These are phyloP conservation scores for Sapajus apella DNA, from an alignment of 2,113 vertebrate genomes.

Conservation along the genomic window DNA sequence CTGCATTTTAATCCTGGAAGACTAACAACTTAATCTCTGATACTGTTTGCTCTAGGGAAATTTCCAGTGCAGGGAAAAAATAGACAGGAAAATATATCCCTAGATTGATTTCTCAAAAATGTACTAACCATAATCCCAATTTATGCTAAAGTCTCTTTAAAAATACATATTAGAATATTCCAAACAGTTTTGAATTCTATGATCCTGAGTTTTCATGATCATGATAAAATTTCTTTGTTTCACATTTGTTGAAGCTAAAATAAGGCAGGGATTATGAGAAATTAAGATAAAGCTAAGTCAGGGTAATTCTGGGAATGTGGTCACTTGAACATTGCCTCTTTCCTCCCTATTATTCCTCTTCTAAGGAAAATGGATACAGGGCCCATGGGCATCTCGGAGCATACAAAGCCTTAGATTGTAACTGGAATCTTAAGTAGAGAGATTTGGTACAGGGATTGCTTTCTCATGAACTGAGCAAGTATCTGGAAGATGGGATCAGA, in stretches of 20 bases:
- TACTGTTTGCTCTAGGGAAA: not conserved
- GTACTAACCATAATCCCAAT: not conserved
- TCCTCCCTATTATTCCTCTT: not conserved
- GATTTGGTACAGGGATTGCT: not conserved
- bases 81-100: not conserved
- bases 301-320: not conserved
- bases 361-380: not conserved
- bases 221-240: not conserved
- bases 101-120: conserved; percentile 1
- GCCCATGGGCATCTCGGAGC: not conserved
- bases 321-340: not conserved
- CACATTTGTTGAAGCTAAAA: not conserved
- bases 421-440: not conserved
- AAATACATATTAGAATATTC: not conserved
- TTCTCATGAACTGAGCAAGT: not conserved
- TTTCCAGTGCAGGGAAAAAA: not conserved
- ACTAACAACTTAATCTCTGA: not conserved
- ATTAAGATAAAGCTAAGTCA: conserved; percentile 1
- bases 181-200: not conserved
- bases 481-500: not conserved
- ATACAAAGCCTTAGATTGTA: not conserved
- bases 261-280: conserved; percentile 12
- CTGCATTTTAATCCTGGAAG: not conserved
- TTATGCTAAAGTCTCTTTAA: conserved; percentile 9
- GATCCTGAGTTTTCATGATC: conserved; percentile 1